Base-by-base conservation (phyloP, 2,113 vertebrate genomes). In the Columba livia region DNA sequence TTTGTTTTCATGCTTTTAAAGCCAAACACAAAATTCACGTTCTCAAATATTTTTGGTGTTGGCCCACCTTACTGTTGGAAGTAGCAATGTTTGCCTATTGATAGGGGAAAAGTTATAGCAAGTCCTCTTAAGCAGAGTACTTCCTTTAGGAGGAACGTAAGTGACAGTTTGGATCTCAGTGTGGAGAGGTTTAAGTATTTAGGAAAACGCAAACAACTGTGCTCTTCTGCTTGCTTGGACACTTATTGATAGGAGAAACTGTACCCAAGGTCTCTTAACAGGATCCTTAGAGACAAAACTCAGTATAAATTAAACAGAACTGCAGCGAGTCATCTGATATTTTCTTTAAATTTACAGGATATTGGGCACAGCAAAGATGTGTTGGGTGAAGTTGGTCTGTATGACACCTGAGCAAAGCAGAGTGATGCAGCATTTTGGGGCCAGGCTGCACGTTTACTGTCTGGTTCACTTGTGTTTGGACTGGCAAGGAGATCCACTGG, bases 81-180 rank as follows among this genome's bases (percentile, higher is more conserved):
- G 14, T 3, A 19, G 17, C 8, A 17, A 9, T 3, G 8, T 54
- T 11, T 66, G 25, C 15, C 6, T 50, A 2, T 17, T 0, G 1
- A 23, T 3, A 42, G 32, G 34, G 31, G 28, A 28, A 38, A 75
- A 85, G 36, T 29, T 44, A 17, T 6, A 28, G 36, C 5, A 48
- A 19, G 15, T 56, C 23, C 13, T 34, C 18, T 58, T 47, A 47
- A 62, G 25, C 20, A 47, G 50, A 71, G 21, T 36, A 8, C 8
- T 34, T 50, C 15, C 23, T 62, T 29, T 21, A 28, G 42, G 42
- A 36, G 34, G 21, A 72, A 40, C 23, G 20, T 9, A 26, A 56
- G 66, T 25, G 18, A 24, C 24, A 36, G 9, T 75, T 28, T 40
- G 71, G 21, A 42, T 42, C 51, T 75, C 5, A 10, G 36, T 29